Percentiles rank a stretch among this genome's conserved stretches.
Conservation (phyloP, 2,797 vertebrate genomes). For the Amblyraja radiata region DNA sequence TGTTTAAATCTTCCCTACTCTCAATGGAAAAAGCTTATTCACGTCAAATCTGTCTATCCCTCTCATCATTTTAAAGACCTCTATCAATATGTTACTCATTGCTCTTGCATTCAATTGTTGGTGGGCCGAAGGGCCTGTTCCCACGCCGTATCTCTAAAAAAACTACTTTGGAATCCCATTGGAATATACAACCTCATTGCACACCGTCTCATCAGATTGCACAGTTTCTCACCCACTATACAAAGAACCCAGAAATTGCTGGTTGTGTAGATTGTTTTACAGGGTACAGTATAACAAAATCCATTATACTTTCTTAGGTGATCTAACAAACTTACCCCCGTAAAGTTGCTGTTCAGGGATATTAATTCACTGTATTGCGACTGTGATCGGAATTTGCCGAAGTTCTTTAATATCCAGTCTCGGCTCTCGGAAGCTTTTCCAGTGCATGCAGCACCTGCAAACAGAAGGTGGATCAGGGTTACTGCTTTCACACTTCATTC, state of each 20-base stretch:
- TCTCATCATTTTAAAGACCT: too few species aligned
- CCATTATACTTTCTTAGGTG: background rate
- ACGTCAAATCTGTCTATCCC: too few species aligned
- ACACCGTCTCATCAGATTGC: too few species aligned
- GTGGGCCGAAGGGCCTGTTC: too few species aligned
- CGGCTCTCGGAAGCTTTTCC: background rate
- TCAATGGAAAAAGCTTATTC: too few species aligned
- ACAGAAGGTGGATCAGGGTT: background rate
- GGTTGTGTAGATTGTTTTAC: background rate
- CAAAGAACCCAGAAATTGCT: too few species aligned
- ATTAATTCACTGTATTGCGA: conserved; percentile 39
- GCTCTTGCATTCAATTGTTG: background rate
- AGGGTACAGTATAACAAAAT: background rate
- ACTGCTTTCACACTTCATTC: background rate
- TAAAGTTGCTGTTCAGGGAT: conserved; percentile 39
- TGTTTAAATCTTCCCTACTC: too few species aligned
- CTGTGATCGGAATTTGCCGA: conserved; percentile 36
- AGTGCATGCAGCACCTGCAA: conserved; percentile 12
- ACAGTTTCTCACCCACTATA: too few species aligned
- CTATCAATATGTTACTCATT: background rate
- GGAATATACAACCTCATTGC: too few species aligned
- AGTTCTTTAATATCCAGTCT: conserved; percentile 39
- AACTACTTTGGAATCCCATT: too few species aligned
- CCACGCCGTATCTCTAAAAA: too few species aligned
- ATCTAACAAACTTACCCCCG: conserved; percentile 39